Conservation (phyloP, 2,888 invertebrate genomes). For the Tipula lateralis region DNA sequence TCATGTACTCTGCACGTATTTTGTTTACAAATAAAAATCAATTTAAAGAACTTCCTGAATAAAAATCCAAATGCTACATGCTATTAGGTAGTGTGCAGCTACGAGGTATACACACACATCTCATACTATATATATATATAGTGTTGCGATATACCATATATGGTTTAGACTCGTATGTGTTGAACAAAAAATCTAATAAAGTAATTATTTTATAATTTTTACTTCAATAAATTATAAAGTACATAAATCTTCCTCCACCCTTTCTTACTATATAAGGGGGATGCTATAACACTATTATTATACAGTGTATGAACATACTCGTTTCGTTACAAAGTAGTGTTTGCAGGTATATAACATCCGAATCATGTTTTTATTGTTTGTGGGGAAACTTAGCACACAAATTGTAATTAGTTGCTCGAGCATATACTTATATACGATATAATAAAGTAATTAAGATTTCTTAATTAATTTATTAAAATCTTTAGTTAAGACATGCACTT, state of each 20-base stretch:
- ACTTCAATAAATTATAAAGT: background rate
- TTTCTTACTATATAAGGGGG: background rate
- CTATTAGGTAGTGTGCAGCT: background rate
- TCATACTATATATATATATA: background rate
- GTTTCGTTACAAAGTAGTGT: background rate
- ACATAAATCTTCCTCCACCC: background rate
- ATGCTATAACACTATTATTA: background rate
- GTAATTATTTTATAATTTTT: background rate
- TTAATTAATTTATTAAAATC: too few species aligned
- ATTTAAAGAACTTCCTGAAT: background rate
- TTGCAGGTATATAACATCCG: background rate
- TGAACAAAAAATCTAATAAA: background rate
- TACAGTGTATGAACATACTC: too few species aligned
- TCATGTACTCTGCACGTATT: background rate
- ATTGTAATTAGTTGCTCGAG: background rate
- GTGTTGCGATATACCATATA: background rate
- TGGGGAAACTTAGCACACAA: background rate
- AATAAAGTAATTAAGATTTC: background rate
- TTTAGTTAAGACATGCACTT: too few species aligned
- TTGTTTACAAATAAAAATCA: constrained; percentile 4
- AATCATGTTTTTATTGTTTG: background rate
- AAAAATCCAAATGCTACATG: background rate
- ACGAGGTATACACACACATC: background rate
- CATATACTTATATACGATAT: background rate
- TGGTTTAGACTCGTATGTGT: background rate